Evolutionary conservation across 2,113 vertebrate species (phyloP).

Genomic region (Fregata magnificens): DNA sequence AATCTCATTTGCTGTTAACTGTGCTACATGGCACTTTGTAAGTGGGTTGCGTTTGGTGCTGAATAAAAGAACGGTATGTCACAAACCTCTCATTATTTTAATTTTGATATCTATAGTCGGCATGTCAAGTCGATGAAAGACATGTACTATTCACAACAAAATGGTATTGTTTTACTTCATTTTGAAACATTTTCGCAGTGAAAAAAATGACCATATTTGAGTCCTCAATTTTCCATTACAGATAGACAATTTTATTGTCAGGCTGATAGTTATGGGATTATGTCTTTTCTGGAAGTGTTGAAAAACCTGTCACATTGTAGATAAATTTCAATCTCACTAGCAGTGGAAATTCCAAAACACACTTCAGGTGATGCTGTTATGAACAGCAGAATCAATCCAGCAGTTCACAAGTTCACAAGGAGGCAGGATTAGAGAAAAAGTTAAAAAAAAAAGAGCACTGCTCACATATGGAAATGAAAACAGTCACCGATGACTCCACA

Average conservation of each 20-base stretch:
- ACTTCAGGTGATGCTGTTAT: constrained; percentile 44
- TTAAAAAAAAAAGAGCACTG: constrained; percentile 5
- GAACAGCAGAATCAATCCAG: constrained; percentile 56
- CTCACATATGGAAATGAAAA: constrained; percentile 74
- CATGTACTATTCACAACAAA: background rate
- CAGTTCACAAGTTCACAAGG: constrained; percentile 59
- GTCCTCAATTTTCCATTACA: constrained; percentile 45
- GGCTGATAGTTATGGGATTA: constrained; percentile 26
- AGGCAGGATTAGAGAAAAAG: constrained; percentile 21
- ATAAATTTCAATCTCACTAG: constrained; percentile 40
- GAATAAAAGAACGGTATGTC: background rate
- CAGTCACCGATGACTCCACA: constrained; percentile 66
- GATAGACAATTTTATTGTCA: constrained; percentile 55
- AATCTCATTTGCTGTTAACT: constrained; percentile 38
- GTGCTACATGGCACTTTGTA: background rate
- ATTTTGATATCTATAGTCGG: background rate
- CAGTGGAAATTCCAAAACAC: constrained; percentile 32
- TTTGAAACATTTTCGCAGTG: constrained; percentile 21
- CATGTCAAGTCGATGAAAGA: constrained; percentile 39
- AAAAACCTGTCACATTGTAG: constrained; percentile 51
- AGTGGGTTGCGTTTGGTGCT: background rate
- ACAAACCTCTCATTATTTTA: constrained; percentile 38
- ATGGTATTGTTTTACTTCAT: constrained; percentile 22
- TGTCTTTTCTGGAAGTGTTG: constrained; percentile 38
- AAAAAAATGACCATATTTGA: constrained; percentile 25